phyloP scores from a whole-genome alignment of 2,888 invertebrate species.

The Galerucella calmariensis region DNA sequence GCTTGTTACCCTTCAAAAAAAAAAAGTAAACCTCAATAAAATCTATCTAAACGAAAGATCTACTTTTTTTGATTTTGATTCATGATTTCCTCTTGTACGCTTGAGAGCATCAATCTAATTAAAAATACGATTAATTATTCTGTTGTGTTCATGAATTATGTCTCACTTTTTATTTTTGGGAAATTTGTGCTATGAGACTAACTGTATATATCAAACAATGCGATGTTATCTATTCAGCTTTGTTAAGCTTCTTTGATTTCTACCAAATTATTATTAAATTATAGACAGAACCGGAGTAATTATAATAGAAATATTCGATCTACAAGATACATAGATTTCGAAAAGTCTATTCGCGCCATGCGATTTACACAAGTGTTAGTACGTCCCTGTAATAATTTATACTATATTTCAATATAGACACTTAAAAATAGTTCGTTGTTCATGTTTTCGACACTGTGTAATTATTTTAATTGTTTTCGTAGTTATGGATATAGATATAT shows the following conservation, averaged over 20 bases:
- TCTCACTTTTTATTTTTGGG: slow-evolving; percentile 46
- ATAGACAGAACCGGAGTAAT: slow-evolving; percentile 22
- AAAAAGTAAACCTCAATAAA: slow-evolving; percentile 43
- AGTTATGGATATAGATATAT: slow-evolving; percentile 11
- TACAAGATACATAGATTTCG: background rate
- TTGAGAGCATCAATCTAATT: slow-evolving; percentile 56
- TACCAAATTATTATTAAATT: slow-evolving; percentile 38
- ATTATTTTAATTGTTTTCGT: slow-evolving; percentile 39
- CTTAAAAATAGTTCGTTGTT: slow-evolving; percentile 13
- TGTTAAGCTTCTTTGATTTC: slow-evolving; percentile 35
- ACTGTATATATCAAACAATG: slow-evolving; percentile 40
- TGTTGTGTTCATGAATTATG: slow-evolving; percentile 49
- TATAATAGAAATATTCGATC: background rate
- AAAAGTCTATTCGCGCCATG: background rate
- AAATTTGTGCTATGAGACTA: slow-evolving; percentile 40
- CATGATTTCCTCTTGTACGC: slow-evolving; percentile 58
- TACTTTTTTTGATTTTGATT: slow-evolving; percentile 52
- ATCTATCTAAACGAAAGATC: slow-evolving; percentile 46
- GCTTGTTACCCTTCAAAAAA: slow-evolving; percentile 18
- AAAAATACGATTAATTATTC: slow-evolving; percentile 52
- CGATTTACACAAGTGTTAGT: background rate
- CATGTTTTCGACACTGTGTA: slow-evolving; percentile 32
- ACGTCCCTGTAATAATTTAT: background rate
- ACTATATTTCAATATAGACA: background rate
- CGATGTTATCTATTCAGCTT: slow-evolving; percentile 34